Evolutionary conservation across 2,113 vertebrate genomes (phyloP).

Genomic region (Coturnix japonica): DNA sequence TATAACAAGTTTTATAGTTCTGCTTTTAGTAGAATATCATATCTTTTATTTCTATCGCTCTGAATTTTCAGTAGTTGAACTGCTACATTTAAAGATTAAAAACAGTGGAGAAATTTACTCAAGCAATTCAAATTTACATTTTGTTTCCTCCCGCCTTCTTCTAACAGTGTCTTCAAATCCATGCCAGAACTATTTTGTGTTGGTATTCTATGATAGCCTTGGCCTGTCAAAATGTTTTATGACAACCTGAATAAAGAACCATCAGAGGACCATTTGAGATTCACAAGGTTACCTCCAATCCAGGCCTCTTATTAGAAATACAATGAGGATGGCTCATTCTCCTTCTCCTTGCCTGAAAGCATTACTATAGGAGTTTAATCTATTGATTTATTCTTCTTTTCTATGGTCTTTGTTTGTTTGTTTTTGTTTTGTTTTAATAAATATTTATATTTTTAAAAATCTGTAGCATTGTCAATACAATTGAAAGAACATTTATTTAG

Average conservation of each 20-base stretch:
- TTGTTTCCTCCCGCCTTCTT: constrained; percentile 75
- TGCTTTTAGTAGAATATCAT: constrained; percentile 55
- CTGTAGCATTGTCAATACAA: constrained; percentile 32
- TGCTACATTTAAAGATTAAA: constrained; percentile 65
- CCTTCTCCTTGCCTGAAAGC: constrained; percentile 68
- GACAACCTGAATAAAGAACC: constrained; percentile 81
- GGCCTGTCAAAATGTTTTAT: constrained; percentile 83
- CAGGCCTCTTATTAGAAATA: constrained; percentile 68
- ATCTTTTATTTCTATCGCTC: constrained; percentile 45
- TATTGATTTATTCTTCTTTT: constrained; percentile 70
- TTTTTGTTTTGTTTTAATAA: constrained; percentile 63
- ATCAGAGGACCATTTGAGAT: constrained; percentile 76
- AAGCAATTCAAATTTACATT: constrained; percentile 79
- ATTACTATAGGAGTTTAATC: constrained; percentile 65
- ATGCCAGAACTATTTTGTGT: constrained; percentile 72
- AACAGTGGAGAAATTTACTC: constrained; percentile 69
- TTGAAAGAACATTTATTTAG: constrained; percentile 27
- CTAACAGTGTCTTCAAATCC: constrained; percentile 72
- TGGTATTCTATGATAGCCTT: constrained; percentile 77
- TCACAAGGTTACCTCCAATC: constrained; percentile 74
- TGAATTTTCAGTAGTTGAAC: constrained; percentile 60
- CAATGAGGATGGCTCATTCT: constrained; percentile 69
- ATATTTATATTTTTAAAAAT: constrained; percentile 58
- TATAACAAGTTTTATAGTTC: constrained; percentile 49
- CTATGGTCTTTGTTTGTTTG: constrained; percentile 34